Evolutionary conservation across 2,797 vertebrate genomes (phyloP), one percentile per base, ranked within the genome.

Genomic region (Crocidura indochinensis): DNA sequence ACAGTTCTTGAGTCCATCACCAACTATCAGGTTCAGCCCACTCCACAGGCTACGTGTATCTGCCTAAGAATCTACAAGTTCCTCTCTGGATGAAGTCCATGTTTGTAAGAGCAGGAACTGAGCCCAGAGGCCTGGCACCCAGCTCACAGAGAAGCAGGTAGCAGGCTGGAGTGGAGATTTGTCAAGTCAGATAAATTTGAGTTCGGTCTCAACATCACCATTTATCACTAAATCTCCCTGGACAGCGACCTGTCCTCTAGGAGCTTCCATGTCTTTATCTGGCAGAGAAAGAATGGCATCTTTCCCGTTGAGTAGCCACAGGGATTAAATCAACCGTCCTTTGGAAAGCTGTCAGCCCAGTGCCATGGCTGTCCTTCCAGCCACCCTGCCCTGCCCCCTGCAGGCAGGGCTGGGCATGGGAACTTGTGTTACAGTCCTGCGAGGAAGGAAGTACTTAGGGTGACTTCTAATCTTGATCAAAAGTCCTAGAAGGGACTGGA

Each of bases 171-270:
- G 17, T 8, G 17, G 38, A 20, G 81, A 88, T 60, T 26, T 86
- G 44, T 0, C 7, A 44, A 69, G 69, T 31, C 80, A 27, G 26
- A 15, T 2, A 12, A 4, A 38, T 53, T 62, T 62, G 38, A 88
- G 69, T 49, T 46, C 77, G 10, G 3, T 77, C 17, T 53, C 62
- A 47, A 73, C 11, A 46, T 85, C 9, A 14, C 64, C 10, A 5
- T 65, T 87, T 12, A 65, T 7, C 44, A 56, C 53, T 87, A 74
- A 88, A 74, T 88, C 49, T 80, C 64, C 17, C 49, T 46, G 22
- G 76, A 62, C 62, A 86, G 83, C 49, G 0, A 31, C 60, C 77
- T 60, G 73, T 75, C 67, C n/a, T 73, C 51, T 74, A 68, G 7
- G 78, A 87, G 64, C 27, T 75, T 47, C 29, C 26, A 31, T 71